Conservation (phyloP, 2,113 vertebrate species). For the Sus scrofa region DNA sequence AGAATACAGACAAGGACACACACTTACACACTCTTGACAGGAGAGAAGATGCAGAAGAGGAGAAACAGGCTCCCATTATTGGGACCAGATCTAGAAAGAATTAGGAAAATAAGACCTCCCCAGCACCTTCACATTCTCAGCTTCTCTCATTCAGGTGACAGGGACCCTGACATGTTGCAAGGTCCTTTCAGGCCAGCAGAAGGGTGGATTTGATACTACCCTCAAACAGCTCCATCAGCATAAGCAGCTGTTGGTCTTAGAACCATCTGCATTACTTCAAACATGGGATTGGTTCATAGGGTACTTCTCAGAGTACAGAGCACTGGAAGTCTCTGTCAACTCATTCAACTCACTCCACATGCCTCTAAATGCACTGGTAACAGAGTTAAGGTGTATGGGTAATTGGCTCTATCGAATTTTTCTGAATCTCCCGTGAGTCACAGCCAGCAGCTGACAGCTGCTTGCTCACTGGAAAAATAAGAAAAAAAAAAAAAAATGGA, state of each 20-base stretch:
- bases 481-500: background rate
- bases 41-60: background rate
- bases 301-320: background rate
- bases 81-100: background rate
- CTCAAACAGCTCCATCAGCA: no score
- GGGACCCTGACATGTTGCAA: no score
- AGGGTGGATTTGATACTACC: accelerated
- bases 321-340: accelerated
- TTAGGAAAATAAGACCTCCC: background rate
- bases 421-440: no score
- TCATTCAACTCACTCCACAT: no score
- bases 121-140: background rate
- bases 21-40: background rate
- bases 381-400: no score
- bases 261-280: background rate
- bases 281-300: accelerated
- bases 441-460: no score
- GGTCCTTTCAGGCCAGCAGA: background rate
- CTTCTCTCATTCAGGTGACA: accelerated
- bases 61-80: background rate
- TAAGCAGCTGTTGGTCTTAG: background rate
- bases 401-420: no score
- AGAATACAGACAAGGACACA: background rate
- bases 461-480: background rate
- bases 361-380: background rate